phyloP scores from a whole-genome alignment of 2,888 invertebrate species.

The Nymphalis polychloros region DNA sequence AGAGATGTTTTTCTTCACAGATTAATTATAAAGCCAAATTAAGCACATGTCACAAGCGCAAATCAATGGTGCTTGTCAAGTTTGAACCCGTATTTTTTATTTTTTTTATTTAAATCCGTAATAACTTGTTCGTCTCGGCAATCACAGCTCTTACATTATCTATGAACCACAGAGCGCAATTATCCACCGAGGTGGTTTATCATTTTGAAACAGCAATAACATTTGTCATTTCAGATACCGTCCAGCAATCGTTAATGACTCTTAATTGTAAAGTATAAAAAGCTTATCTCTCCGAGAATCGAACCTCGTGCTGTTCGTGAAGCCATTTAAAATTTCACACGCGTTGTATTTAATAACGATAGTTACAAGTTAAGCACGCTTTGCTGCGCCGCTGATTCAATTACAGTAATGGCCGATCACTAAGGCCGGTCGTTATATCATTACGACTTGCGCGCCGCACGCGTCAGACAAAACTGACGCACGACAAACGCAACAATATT shows the following conservation, averaged over 20 bases:
- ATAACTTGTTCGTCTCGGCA: too few species aligned
- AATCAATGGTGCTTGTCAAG: too few species aligned
- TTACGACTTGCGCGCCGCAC: not conserved
- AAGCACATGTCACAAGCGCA: too few species aligned
- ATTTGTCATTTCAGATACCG: conserved; percentile 2
- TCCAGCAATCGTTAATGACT: conserved; percentile 24
- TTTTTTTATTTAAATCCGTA: too few species aligned
- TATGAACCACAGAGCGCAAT: conserved; percentile 12
- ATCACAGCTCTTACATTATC: not conserved
- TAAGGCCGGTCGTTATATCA: conserved; percentile 25
- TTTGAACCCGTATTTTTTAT: too few species aligned
- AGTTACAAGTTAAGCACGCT: conserved; percentile 18
- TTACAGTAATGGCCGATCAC: conserved; percentile 23
- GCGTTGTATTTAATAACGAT: conserved; percentile 20
- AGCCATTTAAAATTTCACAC: conserved; percentile 34
- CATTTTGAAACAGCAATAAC: not conserved
- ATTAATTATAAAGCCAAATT: too few species aligned
- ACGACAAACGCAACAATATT: not conserved
- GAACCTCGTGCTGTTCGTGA: conserved; percentile 14
- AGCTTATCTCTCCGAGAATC: conserved; percentile 22
- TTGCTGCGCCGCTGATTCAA: conserved; percentile 15
- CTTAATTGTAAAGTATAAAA: conserved; percentile 21
- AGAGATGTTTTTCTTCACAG: too few species aligned
- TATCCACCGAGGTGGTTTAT: conserved; percentile 5
- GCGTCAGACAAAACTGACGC: not conserved